Base-by-base conservation (phyloP, 1,140 invertebrate genomes). In the Rhopalosiphum padi region DNA sequence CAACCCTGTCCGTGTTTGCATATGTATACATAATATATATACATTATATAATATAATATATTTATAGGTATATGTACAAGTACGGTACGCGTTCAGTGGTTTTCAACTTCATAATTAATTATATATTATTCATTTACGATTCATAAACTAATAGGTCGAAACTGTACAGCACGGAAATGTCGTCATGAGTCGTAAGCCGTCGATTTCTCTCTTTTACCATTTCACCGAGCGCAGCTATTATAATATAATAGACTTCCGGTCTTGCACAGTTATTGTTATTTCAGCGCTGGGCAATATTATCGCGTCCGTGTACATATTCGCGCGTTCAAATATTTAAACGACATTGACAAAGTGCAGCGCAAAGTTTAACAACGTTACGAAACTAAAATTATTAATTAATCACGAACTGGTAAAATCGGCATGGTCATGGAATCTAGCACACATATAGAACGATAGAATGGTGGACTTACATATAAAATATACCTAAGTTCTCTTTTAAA, bases 351-450 rank as follows among this genome's bases (percentile, higher is more conserved):
- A 77, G 60, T 77, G 60, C 60, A 77, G 11, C 30, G 30, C n/a
- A 77, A 77, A 77, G 30, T 77, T n/a, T 77, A 60, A 77, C 60
- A 77, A 77, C 5, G 18, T 18, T 77, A 77, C 60, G 60, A 77
- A 77, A n/a, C 60, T 77, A 77, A 77, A 77, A 77, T 77, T 18
- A 77, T 77, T 77, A 77, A 77, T 77, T 77, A 77, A 77, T 77
- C 60, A 77, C 30, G 30, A 77, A n/a, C 60, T n/a, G 60, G n/a
- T 77, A 77, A 77, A n/a, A 77, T 77, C n/a, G n/a, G n/a, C 60
- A n/a, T 22, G 30, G 30, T 15, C 30, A 77, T 77, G 60, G 60
- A n/a, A 68, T 68, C 60, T n/a, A 68, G 60, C 15, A 30, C 60
- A 77, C 30, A n/a, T 30, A 30, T 77, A 55, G 11, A 30, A 30